Conservation (phyloP, 2,113 vertebrate genomes). For the Columbina picui region DNA sequence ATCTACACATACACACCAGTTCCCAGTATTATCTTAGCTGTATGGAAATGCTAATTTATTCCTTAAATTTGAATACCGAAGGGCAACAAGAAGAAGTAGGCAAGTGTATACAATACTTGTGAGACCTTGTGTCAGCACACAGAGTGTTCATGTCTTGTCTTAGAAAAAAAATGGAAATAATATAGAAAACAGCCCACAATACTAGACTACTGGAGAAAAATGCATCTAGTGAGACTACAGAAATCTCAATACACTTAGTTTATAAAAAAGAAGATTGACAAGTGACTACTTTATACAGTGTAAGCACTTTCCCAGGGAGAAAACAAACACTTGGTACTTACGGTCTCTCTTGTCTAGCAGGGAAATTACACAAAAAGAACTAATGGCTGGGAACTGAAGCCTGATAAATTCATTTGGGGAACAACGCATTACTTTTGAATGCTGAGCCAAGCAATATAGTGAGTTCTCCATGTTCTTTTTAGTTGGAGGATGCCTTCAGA, state of each 20-base stretch:
- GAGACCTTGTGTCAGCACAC: neutral
- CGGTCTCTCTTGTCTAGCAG: neutral
- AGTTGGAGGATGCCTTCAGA: neutral
- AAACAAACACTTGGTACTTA: slow-evolving; percentile 20
- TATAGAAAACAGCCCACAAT: neutral
- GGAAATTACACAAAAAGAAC: slow-evolving; percentile 1
- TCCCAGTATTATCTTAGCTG: neutral
- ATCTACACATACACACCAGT: neutral
- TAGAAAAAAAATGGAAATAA: neutral
- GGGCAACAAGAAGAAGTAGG: neutral
- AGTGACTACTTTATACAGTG: neutral
- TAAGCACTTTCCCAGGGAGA: neutral
- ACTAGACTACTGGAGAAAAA: neutral
- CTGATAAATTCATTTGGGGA: slow-evolving; percentile 18
- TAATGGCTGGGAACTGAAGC: slow-evolving; percentile 17
- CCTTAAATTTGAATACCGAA: neutral
- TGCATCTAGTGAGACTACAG: neutral
- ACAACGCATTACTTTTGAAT: neutral
- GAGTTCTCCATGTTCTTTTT: neutral
- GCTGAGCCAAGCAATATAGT: neutral
- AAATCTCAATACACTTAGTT: neutral
- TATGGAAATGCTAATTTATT: neutral
- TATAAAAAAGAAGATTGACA: slow-evolving; percentile 1
- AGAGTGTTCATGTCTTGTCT: neutral
- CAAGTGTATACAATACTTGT: neutral